Evolutionary conservation across 2,797 vertebrate species (phyloP), one percentile per base, ranked within the genome.

Genomic region (Calcarius lapponicus): DNA sequence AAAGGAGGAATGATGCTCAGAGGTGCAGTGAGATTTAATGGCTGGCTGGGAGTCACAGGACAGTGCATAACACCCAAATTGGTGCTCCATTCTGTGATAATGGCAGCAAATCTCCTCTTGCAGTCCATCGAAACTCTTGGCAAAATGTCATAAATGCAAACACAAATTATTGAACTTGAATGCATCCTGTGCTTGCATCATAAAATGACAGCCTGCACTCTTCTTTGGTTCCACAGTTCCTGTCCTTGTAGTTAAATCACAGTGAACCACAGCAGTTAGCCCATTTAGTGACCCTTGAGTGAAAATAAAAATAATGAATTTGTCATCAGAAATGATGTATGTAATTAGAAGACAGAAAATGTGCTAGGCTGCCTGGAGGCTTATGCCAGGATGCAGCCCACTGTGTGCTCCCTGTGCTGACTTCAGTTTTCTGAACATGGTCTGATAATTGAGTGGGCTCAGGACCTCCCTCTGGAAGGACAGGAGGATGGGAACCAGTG

Each of bases 101-200:
- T 16, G 47, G 50, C 58, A 69, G 11, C 38, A 89, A 36, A 45
- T 12, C 9, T 70, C 20, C 19, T 66, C 60, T 72, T 42, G 5
- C 16, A 57, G 29, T 5, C 53, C 31, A 16, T 31, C 12, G 8
- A 71, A 80, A 8, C 45, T 75, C 38, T n/a, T 51, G 34, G 26
- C n/a, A 86, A 90, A 88, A 56, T 28, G 8, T 11, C 36, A 7
- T 17, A 34, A 36, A 10, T 21, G 32, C 50, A 61, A 74, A 38
- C 56, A 87, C 26, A 57, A 19, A 71, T 74, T 40, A 43, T 7
- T n/a, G 64, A 61, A 53, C 47, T 31, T 4, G 32, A 66, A 45
- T 3, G 3, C 6, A 18, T 21, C 9, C 48, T 31, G 21, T 19
- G 48, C 62, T 53, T 62, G 36, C 17, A 26, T 17, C 0, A 1